A percentile compares a stretch with the other conserved stretches of the same genome.
These are phyloP conservation scores for Geococcyx californianus DNA, from an alignment of 2,113 vertebrate genomes.

Conservation along the genomic window DNA sequence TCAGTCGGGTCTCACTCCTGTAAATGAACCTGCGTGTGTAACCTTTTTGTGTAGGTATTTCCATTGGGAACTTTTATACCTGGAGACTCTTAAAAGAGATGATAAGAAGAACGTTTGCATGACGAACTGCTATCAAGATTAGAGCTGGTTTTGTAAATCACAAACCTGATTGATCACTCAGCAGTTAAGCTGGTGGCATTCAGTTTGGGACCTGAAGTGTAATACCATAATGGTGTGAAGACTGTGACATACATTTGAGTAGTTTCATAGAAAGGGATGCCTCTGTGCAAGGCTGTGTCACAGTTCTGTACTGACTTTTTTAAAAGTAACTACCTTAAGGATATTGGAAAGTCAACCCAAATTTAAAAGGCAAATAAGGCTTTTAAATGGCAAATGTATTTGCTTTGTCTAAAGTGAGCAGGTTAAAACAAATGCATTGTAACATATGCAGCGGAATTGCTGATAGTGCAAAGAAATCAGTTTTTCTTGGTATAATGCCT, in stretches of 20 bases:
- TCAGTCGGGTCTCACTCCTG: background rate
- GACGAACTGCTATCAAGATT: background rate
- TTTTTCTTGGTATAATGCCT: background rate
- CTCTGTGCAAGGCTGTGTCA: background rate
- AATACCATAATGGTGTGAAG: too few relatives aligned
- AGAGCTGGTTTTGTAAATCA: background rate
- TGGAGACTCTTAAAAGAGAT: background rate
- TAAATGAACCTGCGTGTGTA: background rate
- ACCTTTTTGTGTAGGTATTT: background rate
- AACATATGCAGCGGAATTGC: accelerated
- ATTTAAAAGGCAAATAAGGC: background rate
- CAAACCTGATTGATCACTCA: background rate
- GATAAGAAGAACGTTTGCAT: background rate
- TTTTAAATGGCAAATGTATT: background rate
- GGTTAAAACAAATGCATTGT: background rate
- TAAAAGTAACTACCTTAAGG: background rate
- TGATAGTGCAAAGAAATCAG: background rate
- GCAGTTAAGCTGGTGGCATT: background rate
- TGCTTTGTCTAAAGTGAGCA: background rate
- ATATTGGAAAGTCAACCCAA: background rate
- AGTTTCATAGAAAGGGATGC: background rate
- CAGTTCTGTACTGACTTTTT: background rate
- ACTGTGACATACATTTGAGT: background rate
- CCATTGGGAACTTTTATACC: accelerated
- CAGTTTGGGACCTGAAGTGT: background rate